These are phyloP conservation scores for Drosophila mayri DNA, from an alignment of 1,140 invertebrate species.

Conservation along the genomic window DNA sequence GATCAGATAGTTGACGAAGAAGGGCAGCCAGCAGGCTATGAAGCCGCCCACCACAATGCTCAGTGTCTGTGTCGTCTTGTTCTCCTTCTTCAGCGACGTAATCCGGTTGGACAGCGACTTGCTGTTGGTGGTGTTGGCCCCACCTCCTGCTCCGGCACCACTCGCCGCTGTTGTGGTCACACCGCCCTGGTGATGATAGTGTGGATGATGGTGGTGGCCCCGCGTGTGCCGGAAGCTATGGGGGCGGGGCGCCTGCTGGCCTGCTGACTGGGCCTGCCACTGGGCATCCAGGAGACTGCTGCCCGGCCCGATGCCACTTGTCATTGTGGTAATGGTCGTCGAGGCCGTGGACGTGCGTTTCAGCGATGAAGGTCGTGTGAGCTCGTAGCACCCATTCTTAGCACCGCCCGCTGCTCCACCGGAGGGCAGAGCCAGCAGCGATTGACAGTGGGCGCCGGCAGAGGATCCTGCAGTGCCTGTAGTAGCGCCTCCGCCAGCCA, in stretches of 20 bases:
- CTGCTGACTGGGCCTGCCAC: conserved; percentile 58
- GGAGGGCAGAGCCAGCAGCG: conserved; percentile 65
- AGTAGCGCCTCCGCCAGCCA: conserved; percentile 3
- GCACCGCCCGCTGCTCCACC: conserved; percentile 21
- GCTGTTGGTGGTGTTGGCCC: conserved; percentile 30
- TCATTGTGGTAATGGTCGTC: conserved; percentile 78
- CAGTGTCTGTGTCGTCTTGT: conserved; percentile 95
- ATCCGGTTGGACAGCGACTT: conserved; percentile 86
- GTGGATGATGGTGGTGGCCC: conserved; percentile 47
- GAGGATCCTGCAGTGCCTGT: conserved; percentile 8
- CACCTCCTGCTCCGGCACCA: conserved; percentile 1
- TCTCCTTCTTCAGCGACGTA: conserved; percentile 90
- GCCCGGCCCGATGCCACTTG: conserved; percentile 70
- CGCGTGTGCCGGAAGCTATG: conserved; percentile 69
- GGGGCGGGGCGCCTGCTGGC: conserved; percentile 35
- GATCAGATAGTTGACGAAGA: conserved; percentile 94
- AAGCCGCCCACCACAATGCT: conserved; percentile 97
- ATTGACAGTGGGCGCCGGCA: conserved; percentile 63
- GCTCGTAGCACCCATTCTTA: conserved; percentile 72
- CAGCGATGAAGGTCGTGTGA: conserved; percentile 75
- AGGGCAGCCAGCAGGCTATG: conserved; percentile 95
- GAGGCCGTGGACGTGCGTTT: conserved; percentile 77
- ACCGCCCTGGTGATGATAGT: conserved; percentile 51
- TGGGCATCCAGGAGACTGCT: conserved; percentile 70
- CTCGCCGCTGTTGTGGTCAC: conserved; percentile 23